Base-by-base conservation (phyloP, 2,888 invertebrate species). In the Andrena dorsata region DNA sequence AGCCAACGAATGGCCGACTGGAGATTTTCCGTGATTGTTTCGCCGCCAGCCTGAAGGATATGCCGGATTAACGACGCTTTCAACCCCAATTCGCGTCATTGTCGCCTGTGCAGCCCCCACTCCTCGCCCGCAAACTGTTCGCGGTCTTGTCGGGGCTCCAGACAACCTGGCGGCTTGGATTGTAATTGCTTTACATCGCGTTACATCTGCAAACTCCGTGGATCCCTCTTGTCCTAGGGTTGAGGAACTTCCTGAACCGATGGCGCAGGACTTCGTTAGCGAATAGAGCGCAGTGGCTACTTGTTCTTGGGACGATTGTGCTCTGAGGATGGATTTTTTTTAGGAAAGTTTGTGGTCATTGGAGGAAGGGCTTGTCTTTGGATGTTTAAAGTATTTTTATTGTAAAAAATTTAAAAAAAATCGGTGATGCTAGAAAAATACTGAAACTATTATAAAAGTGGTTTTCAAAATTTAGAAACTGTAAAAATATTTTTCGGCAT, bases 141-240 rank as follows among this genome's bases (percentile, higher is more conserved):
- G 56, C 76, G 76, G 58, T 70, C 70, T 70, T 65, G 77, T 76
- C 76, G 23, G 41, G 26, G 26, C 60, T 47, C 58, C 20, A 16
- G 68, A 13, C 65, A 20, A 60, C 47, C 49, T 53, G 41, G 30
- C 61, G 28, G 28, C 47, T 20, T 20, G 65, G 58, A 65, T 80
- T 80, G 58, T 80, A 80, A 80, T 80, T 65, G 61, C 77, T 77
- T 77, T 76, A 76, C 79, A 69, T 30, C 77, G 64, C 65, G 76
- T 70, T 70, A 70, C 77, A 63, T 35, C 35, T 28, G 61, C 72
- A 10, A 64, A 64, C 68, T 58, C 58, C 69, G 5, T 47, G 61
- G 20, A 32, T 61, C 32, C 56, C 41, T 41, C 41, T 64, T 32
- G 61, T 51, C 2, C 35, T 53, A n/a, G 6, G 32, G 16, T 16